Evolutionary conservation across 2,888 invertebrate species (phyloP), one percentile per base, ranked within the genome.

Genomic region (Epinotia brunnichana): DNA sequence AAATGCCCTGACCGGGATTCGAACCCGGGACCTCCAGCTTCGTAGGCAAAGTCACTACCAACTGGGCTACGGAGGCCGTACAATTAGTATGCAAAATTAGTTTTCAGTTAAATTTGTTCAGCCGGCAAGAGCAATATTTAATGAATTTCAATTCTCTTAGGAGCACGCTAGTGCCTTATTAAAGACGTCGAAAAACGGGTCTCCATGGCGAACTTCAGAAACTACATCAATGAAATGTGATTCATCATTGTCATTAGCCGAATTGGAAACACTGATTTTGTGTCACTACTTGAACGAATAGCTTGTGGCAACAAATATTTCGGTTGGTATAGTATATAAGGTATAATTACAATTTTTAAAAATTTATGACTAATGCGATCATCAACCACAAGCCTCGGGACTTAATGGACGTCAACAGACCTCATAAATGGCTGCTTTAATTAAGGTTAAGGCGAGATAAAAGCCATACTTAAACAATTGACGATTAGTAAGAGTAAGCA

Each of bases 391-490:
- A 29, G 29, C 29, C 29, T 29, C 24, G 5, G 24, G 24, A 24
- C 24, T 3, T 24, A 24, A 24, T 24, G 24, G 24, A 4, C 29
- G 17, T 44, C 5, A n/a, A n/a, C n/a, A n/a, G n/a, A 29, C n/a
- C 41, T 41, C 60, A 13, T 41, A 41, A 41, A 60, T 41, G 41
- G 41, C 60, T 19, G 60, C 21, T 60, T 60, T 41, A 41, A 41
- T 41, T 41, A 60, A 60, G 60, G 19, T 60, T 19, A 41, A 60
- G 19, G 19, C 41, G 29, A 21, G 19, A 4, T 60, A 19, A 19
- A 60, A 17, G 9, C 4, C 59, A 39, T 24, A 19, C 15, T 19
- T 3, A 13, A 15, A 5, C 9, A 44, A 4, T 10, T 15, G 44
- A n/a, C 21, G 15, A 62, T 44, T 15, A 1, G 44, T 62, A 62